Conservation (phyloP, 1,140 invertebrate genomes). For the Drosophila lacertosa region DNA sequence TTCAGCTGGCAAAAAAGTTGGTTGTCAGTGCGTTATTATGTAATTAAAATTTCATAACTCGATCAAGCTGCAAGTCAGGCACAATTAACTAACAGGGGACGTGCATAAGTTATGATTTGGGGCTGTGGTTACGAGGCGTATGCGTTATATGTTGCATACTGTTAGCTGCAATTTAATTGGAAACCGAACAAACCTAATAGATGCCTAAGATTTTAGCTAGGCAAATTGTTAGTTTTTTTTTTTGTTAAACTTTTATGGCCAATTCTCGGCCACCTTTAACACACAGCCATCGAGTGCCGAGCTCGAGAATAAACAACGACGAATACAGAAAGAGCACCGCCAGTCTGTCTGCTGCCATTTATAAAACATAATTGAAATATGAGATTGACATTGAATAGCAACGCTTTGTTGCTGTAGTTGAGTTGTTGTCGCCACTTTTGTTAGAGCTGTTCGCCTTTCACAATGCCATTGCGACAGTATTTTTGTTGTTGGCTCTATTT, state of each 20-base stretch:
- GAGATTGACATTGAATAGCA: conserved; percentile 79
- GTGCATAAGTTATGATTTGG: too few species aligned
- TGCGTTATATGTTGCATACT: conserved; percentile 28
- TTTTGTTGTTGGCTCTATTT: conserved; percentile 34
- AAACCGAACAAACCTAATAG: not conserved
- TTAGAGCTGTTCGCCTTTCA: conserved; percentile 48
- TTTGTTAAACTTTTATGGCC: not conserved
- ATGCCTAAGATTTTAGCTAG: not conserved
- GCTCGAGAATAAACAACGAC: conserved; percentile 11
- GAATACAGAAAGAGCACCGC: conserved; percentile 28
- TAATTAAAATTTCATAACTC: conserved; percentile 71
- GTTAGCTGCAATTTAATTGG: conserved; percentile 25
- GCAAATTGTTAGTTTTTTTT: not conserved
- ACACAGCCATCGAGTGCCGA: conserved; percentile 19
- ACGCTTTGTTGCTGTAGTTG: conserved; percentile 38
- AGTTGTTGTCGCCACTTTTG: conserved; percentile 57
- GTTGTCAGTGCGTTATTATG: conserved; percentile 52
- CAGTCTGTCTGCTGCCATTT: conserved; percentile 75
- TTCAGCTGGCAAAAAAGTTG: conserved; percentile 35
- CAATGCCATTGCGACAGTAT: conserved; percentile 52
- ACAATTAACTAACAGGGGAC: too few species aligned
- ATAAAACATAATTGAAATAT: conserved; percentile 82
- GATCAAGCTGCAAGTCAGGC: conserved; percentile 46
- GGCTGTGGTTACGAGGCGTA: conserved; percentile 33
- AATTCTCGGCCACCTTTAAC: not conserved